Evolutionary conservation across 2,888 invertebrate genomes (phyloP).

Genomic region (Exocentrus adspersus): DNA sequence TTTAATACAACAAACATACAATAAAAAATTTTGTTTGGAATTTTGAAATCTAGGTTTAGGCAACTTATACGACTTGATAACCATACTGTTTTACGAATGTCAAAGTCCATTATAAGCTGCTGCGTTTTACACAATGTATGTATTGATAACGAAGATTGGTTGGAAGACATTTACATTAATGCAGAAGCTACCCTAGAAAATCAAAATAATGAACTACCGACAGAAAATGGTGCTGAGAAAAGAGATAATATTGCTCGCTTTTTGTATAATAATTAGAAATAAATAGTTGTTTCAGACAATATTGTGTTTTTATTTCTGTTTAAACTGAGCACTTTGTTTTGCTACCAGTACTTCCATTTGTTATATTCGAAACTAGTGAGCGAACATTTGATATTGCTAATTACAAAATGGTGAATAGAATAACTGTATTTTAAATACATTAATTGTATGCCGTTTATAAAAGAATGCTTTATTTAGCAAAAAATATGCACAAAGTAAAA

Average conservation of each 20-base stretch:
- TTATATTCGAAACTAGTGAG: too few relatives aligned
- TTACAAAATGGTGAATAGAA: too few relatives aligned
- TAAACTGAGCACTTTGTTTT: background rate
- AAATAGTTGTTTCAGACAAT: background rate
- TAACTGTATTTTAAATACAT: too few relatives aligned
- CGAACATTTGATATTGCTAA: too few relatives aligned
- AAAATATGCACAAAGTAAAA: too few relatives aligned
- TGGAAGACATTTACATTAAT: background rate
- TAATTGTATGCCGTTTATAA: too few relatives aligned
- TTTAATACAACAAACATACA: slow-evolving; percentile 43
- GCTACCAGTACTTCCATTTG: too few relatives aligned
- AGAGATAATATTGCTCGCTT: background rate
- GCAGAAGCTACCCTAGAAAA: background rate
- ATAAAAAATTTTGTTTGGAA: slow-evolving; percentile 48
- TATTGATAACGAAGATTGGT: slow-evolving; percentile 41
- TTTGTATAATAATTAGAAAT: background rate
- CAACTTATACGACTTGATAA: slow-evolving; percentile 33
- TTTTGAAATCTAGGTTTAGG: slow-evolving; percentile 47
- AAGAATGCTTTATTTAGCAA: too few relatives aligned
- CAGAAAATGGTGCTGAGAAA: background rate
- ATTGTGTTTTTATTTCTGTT: background rate
- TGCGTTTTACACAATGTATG: slow-evolving; percentile 50
- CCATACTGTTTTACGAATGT: slow-evolving; percentile 30
- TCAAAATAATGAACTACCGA: background rate
- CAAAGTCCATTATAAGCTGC: slow-evolving; percentile 46